Conservation (phyloP, 2,888 invertebrate species). For the Bellardia bayeri region DNA sequence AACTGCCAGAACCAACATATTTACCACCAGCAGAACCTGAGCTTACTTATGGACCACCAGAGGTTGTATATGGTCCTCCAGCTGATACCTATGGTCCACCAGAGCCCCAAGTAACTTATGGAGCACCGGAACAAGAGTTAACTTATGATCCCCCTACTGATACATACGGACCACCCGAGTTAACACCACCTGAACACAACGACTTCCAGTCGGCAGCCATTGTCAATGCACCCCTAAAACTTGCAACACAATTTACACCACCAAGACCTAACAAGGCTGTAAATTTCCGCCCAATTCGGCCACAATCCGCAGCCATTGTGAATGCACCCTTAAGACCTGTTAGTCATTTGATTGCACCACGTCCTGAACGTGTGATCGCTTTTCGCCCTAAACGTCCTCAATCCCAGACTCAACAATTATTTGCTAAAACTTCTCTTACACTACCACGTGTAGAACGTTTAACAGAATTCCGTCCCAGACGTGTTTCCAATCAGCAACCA, state of each 20-base stretch:
- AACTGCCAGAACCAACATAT: constrained; percentile 77
- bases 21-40: constrained; percentile 76
- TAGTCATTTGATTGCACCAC: constrained; percentile 47
- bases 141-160: constrained; percentile 75
- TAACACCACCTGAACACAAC: constrained; percentile 76
- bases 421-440: constrained; percentile 76
- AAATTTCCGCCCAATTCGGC: constrained; percentile 53
- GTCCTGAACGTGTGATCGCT: constrained; percentile 22
- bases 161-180: constrained; percentile 75
- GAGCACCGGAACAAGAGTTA: constrained; percentile 61
- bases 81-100: constrained; percentile 61
- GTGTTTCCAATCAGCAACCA: constrained; percentile 68
- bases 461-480: constrained; percentile 77
- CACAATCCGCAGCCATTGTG: constrained; percentile 77
- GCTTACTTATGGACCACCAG: constrained; percentile 77
- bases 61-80: constrained; percentile 77
- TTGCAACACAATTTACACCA: constrained; percentile 66
- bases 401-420: constrained; percentile 67
- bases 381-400: constrained; percentile 64
- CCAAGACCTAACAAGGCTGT: constrained; percentile 58
- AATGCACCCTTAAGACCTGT: constrained; percentile 41
- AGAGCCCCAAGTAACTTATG: constrained; percentile 63
- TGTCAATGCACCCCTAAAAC: constrained; percentile 67
- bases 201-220: constrained; percentile 66
- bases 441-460: constrained; percentile 78